These are phyloP conservation scores for Piprites chloris DNA, from an alignment of 2,113 vertebrate species.

Conservation along the genomic window DNA sequence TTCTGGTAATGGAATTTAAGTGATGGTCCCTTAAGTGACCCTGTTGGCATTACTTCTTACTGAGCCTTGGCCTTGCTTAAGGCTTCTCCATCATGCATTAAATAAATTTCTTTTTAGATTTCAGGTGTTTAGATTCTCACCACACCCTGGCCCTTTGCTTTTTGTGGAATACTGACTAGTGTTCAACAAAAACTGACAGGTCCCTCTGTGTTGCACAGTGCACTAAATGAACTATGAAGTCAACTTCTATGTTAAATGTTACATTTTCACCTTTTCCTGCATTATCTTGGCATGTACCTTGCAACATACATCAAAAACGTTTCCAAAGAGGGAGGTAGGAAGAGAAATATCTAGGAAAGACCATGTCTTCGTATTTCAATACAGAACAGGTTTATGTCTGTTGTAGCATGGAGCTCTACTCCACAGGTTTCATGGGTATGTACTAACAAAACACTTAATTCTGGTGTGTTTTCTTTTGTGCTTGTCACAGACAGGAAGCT, in stretches of 20 bases:
- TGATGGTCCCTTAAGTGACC: not conserved
- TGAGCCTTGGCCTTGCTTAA: not conserved
- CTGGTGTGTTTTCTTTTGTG: not conserved
- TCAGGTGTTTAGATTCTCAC: not conserved
- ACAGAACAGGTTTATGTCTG: not conserved
- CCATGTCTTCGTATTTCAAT: not conserved
- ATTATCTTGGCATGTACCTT: not conserved
- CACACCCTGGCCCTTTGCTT: accelerated
- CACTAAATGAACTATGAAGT: not conserved
- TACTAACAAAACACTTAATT: not conserved
- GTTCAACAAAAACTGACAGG: not conserved
- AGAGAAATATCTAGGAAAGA: not conserved
- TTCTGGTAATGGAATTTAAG: not conserved
- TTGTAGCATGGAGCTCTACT: not conserved
- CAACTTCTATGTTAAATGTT: not conserved
- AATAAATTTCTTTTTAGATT: not conserved
- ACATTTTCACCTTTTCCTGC: not conserved
- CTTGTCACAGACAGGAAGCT: not conserved
- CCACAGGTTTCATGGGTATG: not conserved
- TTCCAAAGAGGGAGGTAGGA: not conserved
- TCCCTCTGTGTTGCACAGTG: not conserved
- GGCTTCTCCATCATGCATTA: not conserved
- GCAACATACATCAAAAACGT: not conserved
- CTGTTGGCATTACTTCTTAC: not conserved
- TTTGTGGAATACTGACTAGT: not conserved